phyloP scores from a whole-genome alignment of 1,140 invertebrate genomes.

The Phocides pigmalion region DNA sequence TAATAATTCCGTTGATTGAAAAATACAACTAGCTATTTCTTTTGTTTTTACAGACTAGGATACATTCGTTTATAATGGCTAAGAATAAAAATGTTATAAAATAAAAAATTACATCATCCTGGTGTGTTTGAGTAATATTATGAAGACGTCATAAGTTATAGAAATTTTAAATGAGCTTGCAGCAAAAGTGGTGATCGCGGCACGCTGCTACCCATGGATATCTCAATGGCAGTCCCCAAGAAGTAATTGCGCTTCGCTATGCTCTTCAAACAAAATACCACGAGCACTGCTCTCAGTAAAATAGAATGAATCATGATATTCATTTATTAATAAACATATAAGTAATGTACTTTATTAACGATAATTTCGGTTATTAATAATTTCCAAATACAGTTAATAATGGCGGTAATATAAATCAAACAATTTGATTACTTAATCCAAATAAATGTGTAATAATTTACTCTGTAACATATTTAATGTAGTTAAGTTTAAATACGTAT shows the following conservation, averaged over 20 bases:
- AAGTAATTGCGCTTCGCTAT: too few relatives aligned
- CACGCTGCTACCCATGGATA: too few relatives aligned
- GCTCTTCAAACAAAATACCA: neutral
- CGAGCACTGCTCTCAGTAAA: too few relatives aligned
- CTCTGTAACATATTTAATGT: neutral
- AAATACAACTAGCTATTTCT: conserved; percentile 1
- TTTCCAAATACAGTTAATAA: neutral
- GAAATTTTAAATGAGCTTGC: too few relatives aligned
- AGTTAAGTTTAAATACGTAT: neutral
- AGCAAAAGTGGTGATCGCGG: too few relatives aligned
- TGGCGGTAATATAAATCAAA: neutral
- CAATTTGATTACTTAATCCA: neutral
- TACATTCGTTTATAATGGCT: neutral
- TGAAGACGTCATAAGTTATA: too few relatives aligned
- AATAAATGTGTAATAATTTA: neutral
- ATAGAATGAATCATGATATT: too few relatives aligned
- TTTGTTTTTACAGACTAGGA: neutral
- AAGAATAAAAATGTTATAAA: too few relatives aligned
- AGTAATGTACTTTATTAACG: neutral
- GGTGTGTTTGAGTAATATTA: too few relatives aligned
- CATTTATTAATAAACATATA: neutral
- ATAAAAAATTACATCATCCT: too few relatives aligned
- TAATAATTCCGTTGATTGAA: conserved; percentile 17
- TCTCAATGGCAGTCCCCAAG: too few relatives aligned
- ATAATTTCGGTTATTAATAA: neutral